Evolutionary conservation across 53 echinoderm and acorn worm species (phyloP).

Genomic region (Actinopyga echinites): DNA sequence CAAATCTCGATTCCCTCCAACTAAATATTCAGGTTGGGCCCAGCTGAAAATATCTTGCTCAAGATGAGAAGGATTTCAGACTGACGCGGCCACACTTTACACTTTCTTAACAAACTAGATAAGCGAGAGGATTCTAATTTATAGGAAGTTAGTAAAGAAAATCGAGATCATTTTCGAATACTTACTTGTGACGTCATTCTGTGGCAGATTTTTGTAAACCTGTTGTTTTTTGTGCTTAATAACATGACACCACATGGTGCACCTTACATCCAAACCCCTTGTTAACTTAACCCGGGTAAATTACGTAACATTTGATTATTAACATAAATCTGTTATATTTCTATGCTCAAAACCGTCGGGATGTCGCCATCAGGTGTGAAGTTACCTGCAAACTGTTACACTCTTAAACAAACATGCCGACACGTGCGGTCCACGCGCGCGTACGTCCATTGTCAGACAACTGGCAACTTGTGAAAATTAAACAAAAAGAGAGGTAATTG

Average conservation of each 20-base stretch:
- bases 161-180: neutral
- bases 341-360: too few relatives aligned
- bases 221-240: neutral
- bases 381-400: neutral
- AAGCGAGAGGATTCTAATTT: too few relatives aligned
- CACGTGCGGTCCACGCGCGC: slow-evolving; percentile 12
- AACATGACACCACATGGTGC: neutral
- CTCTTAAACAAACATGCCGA: neutral
- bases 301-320: slow-evolving; percentile 12
- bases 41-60: too few relatives aligned
- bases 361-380: neutral
- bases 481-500: neutral
- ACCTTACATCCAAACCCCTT: neutral
- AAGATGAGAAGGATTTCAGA: too few relatives aligned
- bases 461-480: neutral
- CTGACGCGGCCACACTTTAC: too few relatives aligned
- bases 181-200: neutral
- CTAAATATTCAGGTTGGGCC: too few relatives aligned
- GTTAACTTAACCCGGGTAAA: neutral
- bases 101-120: too few relatives aligned
- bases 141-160: too few relatives aligned
- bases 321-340: neutral
- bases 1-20: too few relatives aligned
- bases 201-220: neutral
- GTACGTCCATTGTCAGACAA: neutral